Percentiles rank a stretch among this genome's conserved stretches.
These are phyloP conservation scores for Syngnathus rostellatus DNA, from an alignment of 2,797 vertebrate genomes.

Conservation along the genomic window DNA sequence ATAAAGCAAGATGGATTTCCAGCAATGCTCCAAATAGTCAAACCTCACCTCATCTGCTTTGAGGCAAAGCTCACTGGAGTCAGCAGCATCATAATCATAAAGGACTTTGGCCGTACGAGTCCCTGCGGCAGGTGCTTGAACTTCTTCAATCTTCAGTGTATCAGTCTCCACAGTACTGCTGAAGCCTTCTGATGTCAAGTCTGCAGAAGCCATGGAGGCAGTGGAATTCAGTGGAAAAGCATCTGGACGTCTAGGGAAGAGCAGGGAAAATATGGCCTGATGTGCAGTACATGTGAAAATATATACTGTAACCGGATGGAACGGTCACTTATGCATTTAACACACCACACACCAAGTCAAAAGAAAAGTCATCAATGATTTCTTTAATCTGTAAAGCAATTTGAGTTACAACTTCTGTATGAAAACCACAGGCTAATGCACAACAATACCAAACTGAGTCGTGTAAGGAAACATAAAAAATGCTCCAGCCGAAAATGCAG, in stretches of 20 bases:
- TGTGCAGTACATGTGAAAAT: not conserved
- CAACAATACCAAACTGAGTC: no score
- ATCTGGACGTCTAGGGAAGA: slow-evolving; percentile 72
- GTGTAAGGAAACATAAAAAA: no score
- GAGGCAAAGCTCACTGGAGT: slow-evolving; percentile 86
- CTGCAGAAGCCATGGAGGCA: slow-evolving; percentile 48
- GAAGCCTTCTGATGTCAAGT: slow-evolving; percentile 56
- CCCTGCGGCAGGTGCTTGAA: slow-evolving; percentile 80
- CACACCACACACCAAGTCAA: not conserved
- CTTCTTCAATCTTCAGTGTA: slow-evolving; percentile 77
- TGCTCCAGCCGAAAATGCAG: no score
- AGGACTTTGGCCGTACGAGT: slow-evolving; percentile 87
- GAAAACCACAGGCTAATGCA: no score
- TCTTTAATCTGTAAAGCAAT: no score
- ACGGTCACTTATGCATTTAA: not conserved
- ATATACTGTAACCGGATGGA: not conserved
- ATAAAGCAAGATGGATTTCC: not conserved
- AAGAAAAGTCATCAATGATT: not conserved
- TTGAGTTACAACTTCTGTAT: no score
- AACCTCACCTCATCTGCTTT: slow-evolving; percentile 84
- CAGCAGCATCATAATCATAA: slow-evolving; percentile 86
- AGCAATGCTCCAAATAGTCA: not conserved
- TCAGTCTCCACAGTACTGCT: slow-evolving; percentile 62
- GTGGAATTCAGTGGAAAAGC: slow-evolving; percentile 75
- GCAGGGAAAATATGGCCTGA: not conserved